Conservation (phyloP, 2,797 vertebrate genomes). For the Pagetopsis macropterus region DNA sequence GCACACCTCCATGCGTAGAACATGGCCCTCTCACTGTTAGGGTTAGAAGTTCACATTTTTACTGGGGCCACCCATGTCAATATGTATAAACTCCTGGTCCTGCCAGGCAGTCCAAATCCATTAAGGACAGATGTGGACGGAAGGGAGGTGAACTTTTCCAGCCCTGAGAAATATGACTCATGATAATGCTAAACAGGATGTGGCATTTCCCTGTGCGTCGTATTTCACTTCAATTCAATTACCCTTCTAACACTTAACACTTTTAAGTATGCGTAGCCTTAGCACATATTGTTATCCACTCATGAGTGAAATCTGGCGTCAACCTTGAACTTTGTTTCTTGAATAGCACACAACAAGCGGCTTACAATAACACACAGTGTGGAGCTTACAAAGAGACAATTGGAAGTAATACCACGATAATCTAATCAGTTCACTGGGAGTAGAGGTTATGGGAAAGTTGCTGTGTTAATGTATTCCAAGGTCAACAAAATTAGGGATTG, state of each 20-base stretch:
- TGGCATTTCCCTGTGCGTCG: slow-evolving; percentile 25
- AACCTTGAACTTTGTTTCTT: slow-evolving; percentile 76
- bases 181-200: slow-evolving; percentile 51
- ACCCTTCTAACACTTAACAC: slow-evolving; percentile 14
- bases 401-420: slow-evolving; percentile 56
- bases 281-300: slow-evolving; percentile 22
- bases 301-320: slow-evolving; percentile 31
- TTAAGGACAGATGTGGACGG: slow-evolving; percentile 57
- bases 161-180: slow-evolving; percentile 41
- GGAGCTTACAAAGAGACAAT: slow-evolving; percentile 52
- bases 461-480: slow-evolving; percentile 50
- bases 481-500: slow-evolving; percentile 53
- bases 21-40: slow-evolving; percentile 33
- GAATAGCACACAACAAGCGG: slow-evolving; percentile 39
- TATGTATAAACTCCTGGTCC: slow-evolving; percentile 39
- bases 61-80: slow-evolving; percentile 61
- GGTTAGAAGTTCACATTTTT: slow-evolving; percentile 66
- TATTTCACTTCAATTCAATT: slow-evolving; percentile 15
- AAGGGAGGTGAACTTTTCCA: slow-evolving; percentile 32
- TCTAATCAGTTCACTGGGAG: slow-evolving; percentile 68
- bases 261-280: slow-evolving; percentile 7
- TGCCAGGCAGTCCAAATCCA: slow-evolving; percentile 46
- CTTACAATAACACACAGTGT: slow-evolving; percentile 48
- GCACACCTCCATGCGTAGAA: slow-evolving; percentile 21
- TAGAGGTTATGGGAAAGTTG: slow-evolving; percentile 61